phyloP scores from a whole-genome alignment of 2,113 vertebrate genomes.

The Mus pahari region DNA sequence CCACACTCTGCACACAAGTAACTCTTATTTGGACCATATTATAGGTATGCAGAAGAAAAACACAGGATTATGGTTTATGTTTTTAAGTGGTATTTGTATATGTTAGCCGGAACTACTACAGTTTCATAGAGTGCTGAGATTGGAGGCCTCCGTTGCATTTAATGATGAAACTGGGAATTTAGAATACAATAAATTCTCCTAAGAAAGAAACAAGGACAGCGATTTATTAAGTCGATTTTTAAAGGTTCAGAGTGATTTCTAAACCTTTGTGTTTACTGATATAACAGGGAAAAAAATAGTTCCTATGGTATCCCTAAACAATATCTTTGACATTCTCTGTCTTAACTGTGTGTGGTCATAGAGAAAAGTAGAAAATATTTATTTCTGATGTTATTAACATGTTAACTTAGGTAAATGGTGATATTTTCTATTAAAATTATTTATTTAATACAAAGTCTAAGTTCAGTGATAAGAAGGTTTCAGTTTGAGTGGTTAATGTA shows the following conservation, averaged over 20 bases:
- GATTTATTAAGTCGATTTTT: neutral
- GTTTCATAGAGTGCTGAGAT: neutral
- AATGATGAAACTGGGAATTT: constrained; percentile 9
- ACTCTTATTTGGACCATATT: neutral
- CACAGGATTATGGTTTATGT: neutral
- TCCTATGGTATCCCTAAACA: neutral
- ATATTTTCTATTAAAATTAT: neutral
- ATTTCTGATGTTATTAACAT: neutral
- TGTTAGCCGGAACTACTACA: rapidly evolving
- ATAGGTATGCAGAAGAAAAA: neutral
- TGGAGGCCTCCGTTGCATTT: rapidly evolving
- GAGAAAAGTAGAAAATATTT: rapidly evolving
- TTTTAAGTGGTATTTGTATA: neutral
- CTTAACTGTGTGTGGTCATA: neutral
- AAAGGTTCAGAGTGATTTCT: neutral
- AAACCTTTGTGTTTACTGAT: neutral
- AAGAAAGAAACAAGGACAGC: too few species aligned
- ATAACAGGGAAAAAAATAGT: neutral
- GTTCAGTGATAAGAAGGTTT: neutral
- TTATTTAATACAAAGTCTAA: neutral
- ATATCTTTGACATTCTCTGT: neutral
- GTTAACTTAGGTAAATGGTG: neutral
- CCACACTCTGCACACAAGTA: neutral
- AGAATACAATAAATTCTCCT: neutral
- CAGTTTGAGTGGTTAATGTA: neutral